Base-by-base conservation (phyloP, 2,797 vertebrate species). In the Cynodonichthys magdalenae region DNA sequence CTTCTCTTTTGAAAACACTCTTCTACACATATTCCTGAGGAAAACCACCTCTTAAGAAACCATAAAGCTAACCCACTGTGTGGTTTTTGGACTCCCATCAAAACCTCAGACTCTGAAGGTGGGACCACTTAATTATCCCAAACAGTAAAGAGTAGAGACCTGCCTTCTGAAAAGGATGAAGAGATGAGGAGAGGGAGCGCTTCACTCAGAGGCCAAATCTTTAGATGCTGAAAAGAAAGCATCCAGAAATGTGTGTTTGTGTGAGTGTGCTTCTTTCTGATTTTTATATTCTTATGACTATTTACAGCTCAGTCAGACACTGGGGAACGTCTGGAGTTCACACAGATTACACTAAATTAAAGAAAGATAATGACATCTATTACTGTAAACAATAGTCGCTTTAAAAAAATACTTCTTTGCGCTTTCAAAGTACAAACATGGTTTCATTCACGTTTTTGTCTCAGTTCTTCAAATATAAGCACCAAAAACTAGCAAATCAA, bases 281-380 rank as follows among this genome's bases (percentile, higher is more conserved):
- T 57, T 72, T 88, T 89, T 91, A 56, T 69, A 87, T 87, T 90
- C 87, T 80, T 85, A 83, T 79, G 81, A 81, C 69, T 90, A 87
- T 90, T 88, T 89, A 63, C 67, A 84, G 82, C 64, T 59, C 66
- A 61, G 79, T 69, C 66, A 71, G 74, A 78, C 85, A 73, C 73
- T 63, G 50, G 81, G 75, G 77, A 83, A 53, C 24, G 78, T 81
- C 75, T 79, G 71, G 66, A 64, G 78, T 82, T 79, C 76, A 81
- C 58, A 72, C 50, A 63, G 59, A 52, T 56, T 68, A 53, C 15
- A 53, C 44, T 29, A 17, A 24, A 69, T 18, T 24, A 34, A 44
- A 19, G 15, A 50, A 51, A 62, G 12, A 3, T 12, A 39, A 39
- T 12, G 11, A 39, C 36, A 14, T 3, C 1, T 3, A 39, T 39